Evolutionary conservation across 2,888 invertebrate species (phyloP).

Genomic region (Adelphocoris suturalis): DNA sequence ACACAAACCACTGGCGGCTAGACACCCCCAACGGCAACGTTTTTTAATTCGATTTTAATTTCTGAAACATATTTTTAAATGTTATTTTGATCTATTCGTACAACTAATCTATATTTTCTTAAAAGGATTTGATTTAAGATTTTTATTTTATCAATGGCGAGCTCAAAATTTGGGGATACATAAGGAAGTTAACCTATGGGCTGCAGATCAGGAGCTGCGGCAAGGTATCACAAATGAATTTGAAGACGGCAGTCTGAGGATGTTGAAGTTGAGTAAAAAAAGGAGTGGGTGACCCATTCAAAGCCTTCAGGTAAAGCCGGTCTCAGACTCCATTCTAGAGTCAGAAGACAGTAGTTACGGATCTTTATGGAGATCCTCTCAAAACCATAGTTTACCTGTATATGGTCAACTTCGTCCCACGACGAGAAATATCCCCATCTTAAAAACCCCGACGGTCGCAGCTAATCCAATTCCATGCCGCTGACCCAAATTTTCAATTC

Average conservation of each 20-base stretch:
- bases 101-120: no score
- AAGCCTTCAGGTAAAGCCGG: constrained; percentile 10
- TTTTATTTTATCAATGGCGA: no score
- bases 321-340: background rate
- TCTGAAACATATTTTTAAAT: no score
- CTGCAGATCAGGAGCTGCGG: background rate
- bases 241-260: background rate
- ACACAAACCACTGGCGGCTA: no score
- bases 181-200: no score
- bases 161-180: no score
- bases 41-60: no score
- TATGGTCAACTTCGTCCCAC: background rate
- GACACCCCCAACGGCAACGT: no score
- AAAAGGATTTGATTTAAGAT: no score
- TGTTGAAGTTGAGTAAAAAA: background rate
- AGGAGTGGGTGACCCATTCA: background rate
- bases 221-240: background rate
- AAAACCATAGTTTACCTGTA: constrained; percentile 1
- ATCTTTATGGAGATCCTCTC: constrained; percentile 8
- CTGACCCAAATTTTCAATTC: constrained; percentile 18
- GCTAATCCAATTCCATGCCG: background rate
- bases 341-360: constrained; percentile 20
- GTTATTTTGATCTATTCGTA: no score
- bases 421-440: background rate
- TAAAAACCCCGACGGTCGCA: constrained; percentile 2